Percentiles rank a stretch among this genome's conserved stretches.
Evolutionary conservation across 2,888 invertebrate genomes (phyloP).

Genomic region (Platynereis dumerilii): DNA sequence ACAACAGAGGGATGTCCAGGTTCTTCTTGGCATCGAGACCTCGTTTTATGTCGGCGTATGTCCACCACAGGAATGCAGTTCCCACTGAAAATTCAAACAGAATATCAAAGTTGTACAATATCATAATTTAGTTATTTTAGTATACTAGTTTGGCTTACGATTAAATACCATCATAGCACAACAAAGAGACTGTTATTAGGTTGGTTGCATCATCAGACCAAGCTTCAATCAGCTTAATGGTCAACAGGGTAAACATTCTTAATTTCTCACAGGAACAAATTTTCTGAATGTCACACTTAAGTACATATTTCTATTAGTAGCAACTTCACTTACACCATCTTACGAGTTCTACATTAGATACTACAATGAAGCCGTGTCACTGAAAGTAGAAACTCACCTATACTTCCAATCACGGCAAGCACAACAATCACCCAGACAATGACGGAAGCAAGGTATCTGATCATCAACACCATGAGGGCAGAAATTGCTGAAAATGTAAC

Average conservation of each 20-base stretch:
- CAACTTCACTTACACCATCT: no score
- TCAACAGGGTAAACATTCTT: no score
- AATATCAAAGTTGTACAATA: no score
- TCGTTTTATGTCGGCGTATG: slow-evolving; percentile 78
- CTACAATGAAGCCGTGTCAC: no score
- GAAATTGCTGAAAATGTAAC: slow-evolving; percentile 75
- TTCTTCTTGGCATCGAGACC: slow-evolving; percentile 68
- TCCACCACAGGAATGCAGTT: slow-evolving; percentile 86
- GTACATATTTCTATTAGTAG: no score
- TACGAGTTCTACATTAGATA: no score
- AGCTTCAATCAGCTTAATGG: no score
- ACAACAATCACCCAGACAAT: slow-evolving; percentile 90
- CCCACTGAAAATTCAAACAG: slow-evolving; percentile 64
- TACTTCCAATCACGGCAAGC: slow-evolving; percentile 76
- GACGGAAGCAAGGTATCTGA: slow-evolving; percentile 82
- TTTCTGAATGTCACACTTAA: no score
- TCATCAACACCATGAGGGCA: slow-evolving; percentile 79
- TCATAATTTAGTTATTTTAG: background rate
- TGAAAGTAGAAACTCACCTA: slow-evolving; percentile 70
- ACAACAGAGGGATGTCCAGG: slow-evolving; percentile 65
- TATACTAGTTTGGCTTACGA: background rate
- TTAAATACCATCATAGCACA: no score
- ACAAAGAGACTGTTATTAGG: no score
- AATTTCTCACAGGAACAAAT: no score
- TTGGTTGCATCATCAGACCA: no score